Evolutionary conservation across 2,797 vertebrate genomes (phyloP), one percentile per base, ranked within the genome.

Genomic region (Onychomys leucogaster): DNA sequence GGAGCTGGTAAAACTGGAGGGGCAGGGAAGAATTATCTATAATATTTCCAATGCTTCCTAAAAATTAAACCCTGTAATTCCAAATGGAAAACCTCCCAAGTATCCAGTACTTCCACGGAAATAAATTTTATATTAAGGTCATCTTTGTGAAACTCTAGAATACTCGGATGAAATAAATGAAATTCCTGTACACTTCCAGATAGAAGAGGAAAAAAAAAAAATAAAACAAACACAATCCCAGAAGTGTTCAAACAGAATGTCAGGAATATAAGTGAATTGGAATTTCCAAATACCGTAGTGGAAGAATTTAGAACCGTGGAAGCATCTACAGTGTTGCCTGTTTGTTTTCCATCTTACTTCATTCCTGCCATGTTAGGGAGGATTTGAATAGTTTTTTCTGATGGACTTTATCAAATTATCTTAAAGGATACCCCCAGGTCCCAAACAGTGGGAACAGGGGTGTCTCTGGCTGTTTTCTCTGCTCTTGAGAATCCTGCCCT

Each of bases 321-420:
- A 52, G n/a, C 17, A 0, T 27, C 23, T 37, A 49, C 86, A 83
- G 52, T 59, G 75, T 73, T 76, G 49, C 37, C 63, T 69, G 6
- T 52, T n/a, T 52, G 19, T 67, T 52, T 49, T 25, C 32, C 7
- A n/a, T 69, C 43, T 67, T n/a, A n/a, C 34, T 85, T 85, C 49
- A 29, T n/a, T 52, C n/a, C 17, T 85, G 21, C 11, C 43, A 29
- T 67, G 29, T 67, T 46, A 91, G 92, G 27, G 12, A 1, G 85
- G 73, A 69, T 59, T 57, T 65, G 34, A 80, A 52, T 73, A 63
- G 27, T 83, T 78, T 78, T 78, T 77, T 83, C 46, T 93, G 69
- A 41, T 12, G 57, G 29, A n/a, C 27, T 65, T 17, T 37, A 1
- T 43, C 37, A 13, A 5, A 5, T 41, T 88, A 9, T 92, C 52